A percentile compares a stretch with the other conserved stretches of the same genome.
These are phyloP conservation scores for Aplodontia rufa DNA, from an alignment of 2,113 vertebrate species.

Conservation along the genomic window DNA sequence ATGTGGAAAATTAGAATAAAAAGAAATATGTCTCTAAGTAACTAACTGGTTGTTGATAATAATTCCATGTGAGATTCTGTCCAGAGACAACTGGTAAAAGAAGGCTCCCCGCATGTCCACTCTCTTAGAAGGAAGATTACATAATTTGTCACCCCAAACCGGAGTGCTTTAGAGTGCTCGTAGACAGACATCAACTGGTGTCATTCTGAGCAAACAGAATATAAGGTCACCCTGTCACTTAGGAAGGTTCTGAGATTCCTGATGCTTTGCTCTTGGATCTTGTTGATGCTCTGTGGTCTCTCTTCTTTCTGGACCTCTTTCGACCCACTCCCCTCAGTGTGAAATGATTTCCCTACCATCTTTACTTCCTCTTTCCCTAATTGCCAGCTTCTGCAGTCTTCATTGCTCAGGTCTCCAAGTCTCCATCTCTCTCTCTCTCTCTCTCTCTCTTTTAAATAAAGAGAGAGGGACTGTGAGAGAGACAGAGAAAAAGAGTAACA, in stretches of 20 bases:
- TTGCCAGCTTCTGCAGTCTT: fast-evolving
- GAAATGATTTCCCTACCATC: fast-evolving
- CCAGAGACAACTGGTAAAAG: background rate
- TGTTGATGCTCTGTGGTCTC: background rate
- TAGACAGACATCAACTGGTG: background rate
- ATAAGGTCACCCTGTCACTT: background rate
- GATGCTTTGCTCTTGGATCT: background rate
- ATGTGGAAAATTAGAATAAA: background rate
- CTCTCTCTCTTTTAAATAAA: background rate
- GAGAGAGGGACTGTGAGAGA: too few species aligned
- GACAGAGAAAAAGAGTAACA: too few species aligned
- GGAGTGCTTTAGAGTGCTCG: background rate
- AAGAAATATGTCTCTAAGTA: background rate
- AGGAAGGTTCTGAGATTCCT: background rate
- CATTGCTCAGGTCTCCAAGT: background rate
- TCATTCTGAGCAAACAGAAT: background rate
- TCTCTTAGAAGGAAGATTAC: background rate
- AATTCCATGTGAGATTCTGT: background rate
- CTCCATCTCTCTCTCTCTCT: background rate
- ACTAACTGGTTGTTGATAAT: background rate
- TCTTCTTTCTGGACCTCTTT: background rate
- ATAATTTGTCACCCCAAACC: background rate
- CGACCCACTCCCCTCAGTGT: background rate
- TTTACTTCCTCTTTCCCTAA: background rate
- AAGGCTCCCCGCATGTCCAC: background rate